Evolutionary conservation across 2,888 invertebrate genomes (phyloP).

Genomic region (Campoplex capitator): DNA sequence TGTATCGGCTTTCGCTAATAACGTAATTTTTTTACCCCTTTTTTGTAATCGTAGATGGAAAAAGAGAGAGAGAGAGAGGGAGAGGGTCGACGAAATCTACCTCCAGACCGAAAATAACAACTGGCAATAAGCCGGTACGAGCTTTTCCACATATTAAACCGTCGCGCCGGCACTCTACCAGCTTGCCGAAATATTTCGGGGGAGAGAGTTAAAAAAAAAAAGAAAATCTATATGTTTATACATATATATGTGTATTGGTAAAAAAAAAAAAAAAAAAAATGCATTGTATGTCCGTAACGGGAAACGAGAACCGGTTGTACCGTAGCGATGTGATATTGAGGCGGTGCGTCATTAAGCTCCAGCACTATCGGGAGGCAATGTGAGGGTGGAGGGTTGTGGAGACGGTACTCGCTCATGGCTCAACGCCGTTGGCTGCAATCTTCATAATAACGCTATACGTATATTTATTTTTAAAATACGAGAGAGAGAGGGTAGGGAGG

Average conservation of each 20-base stretch:
- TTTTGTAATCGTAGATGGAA: not conserved
- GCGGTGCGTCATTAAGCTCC: constrained; percentile 77
- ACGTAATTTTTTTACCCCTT: constrained; percentile 61
- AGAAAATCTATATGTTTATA: constrained; percentile 49
- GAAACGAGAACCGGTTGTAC: constrained; percentile 60
- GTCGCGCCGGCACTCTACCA: constrained; percentile 40
- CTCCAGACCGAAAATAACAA: constrained; percentile 78
- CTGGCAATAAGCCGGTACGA: constrained; percentile 81
- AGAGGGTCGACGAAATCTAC: constrained; percentile 68
- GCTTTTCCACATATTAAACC: constrained; percentile 82
- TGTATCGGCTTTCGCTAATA: constrained; percentile 59
- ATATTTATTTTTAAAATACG: constrained; percentile 35
- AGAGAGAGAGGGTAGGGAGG: constrained; percentile 56
- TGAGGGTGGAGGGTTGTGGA: constrained; percentile 26
- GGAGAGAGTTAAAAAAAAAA: constrained; percentile 46
- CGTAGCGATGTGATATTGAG: constrained; percentile 78
- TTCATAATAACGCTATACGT: constrained; percentile 38
- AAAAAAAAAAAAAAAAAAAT: constrained; percentile 68
- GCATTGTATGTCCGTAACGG: constrained; percentile 67
- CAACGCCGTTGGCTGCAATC: constrained; percentile 58
- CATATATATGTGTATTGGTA: constrained; percentile 36
- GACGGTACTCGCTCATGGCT: constrained; percentile 50
- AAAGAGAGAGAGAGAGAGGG: constrained; percentile 38
- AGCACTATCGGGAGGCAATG: constrained; percentile 59
- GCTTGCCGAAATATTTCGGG: constrained; percentile 70